Base-by-base conservation (phyloP, 1,140 invertebrate genomes). In the Drosophila sp. region DNA sequence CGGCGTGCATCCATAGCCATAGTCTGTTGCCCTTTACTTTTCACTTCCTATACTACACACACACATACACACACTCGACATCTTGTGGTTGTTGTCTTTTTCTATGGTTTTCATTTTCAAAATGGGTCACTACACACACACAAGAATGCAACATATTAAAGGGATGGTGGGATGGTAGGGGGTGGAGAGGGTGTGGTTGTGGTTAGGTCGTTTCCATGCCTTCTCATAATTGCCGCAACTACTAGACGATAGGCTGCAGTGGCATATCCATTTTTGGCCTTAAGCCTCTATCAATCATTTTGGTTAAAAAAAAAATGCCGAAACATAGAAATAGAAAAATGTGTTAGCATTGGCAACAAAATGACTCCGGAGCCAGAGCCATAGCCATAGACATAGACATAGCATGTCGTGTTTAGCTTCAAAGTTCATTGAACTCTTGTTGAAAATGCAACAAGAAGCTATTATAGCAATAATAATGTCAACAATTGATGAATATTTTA, bases 1-100 rank as follows among this genome's bases (percentile, higher is more conserved):
- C 92, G 84, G 60, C 90, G 86, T 25, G 76, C 70, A 85, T 91
- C 90, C 90, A 91, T 91, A 25, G 44, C 44, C 25, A 50, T 50
- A 50, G 44, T 69, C 77, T 72, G 73, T 50, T 55, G 44, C 44
- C 41, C 23, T 41, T 62, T 76, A 63, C 60, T 65, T 33, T 58
- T 63, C 56, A 69, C 66, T 60, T 40, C 69, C 27, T 56, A 32
- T 66, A 41, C 70, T 61, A 62, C 61, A 67, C 50, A 66, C 58
- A 70, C 35, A 58, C 50, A 50, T 33, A 27, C 56, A 61, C 11
- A 55, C 17, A 61, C 40, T 35, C 6, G 17, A 60, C 56, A 57
- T 58, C 63, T 57, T 74, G 74, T 68, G 67, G 63, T 76, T 68
- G 72, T 68, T 68, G 67, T 41, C 70, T 70, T 65, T 61, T 56